Percentiles rank a stretch among this genome's conserved stretches.
phyloP scores from a whole-genome alignment of 2,888 invertebrate species.

The Papilio gigon region DNA sequence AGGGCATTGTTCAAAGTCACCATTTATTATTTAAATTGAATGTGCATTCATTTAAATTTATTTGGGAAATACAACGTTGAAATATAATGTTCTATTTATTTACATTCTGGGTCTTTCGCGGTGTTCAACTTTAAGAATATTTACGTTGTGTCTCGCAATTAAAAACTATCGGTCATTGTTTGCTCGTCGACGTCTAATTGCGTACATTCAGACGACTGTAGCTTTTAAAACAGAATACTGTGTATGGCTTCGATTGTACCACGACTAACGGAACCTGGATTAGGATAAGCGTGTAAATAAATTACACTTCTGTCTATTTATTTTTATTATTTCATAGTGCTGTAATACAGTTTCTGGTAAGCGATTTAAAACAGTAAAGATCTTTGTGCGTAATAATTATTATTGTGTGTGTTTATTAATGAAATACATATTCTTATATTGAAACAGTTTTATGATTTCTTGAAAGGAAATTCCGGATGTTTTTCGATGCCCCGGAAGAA shows the following conservation, averaged over 20 bases:
- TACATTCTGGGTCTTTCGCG: too few species aligned
- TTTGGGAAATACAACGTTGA: neutral
- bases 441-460: slow-evolving; percentile 52
- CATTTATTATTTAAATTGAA: slow-evolving; percentile 20
- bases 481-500: slow-evolving; percentile 86
- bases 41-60: neutral
- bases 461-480: slow-evolving; percentile 89
- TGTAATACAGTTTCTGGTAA: neutral
- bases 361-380: too few species aligned
- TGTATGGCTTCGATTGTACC: neutral
- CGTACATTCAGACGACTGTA: too few species aligned
- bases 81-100: neutral
- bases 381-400: neutral
- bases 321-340: too few species aligned
- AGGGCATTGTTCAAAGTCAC: slow-evolving; percentile 25
- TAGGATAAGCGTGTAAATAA: neutral
- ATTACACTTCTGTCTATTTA: neutral
- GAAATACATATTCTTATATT: neutral
- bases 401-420: neutral
- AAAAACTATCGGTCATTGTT: too few species aligned
- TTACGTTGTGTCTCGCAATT: too few species aligned
- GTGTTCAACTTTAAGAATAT: too few species aligned
- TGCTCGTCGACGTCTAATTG: too few species aligned
- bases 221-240: too few species aligned
- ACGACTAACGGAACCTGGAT: neutral